Percentiles rank a stretch among this genome's conserved stretches.
Evolutionary conservation across 2,113 vertebrate species (phyloP).

Genomic region (Noturus placidus): DNA sequence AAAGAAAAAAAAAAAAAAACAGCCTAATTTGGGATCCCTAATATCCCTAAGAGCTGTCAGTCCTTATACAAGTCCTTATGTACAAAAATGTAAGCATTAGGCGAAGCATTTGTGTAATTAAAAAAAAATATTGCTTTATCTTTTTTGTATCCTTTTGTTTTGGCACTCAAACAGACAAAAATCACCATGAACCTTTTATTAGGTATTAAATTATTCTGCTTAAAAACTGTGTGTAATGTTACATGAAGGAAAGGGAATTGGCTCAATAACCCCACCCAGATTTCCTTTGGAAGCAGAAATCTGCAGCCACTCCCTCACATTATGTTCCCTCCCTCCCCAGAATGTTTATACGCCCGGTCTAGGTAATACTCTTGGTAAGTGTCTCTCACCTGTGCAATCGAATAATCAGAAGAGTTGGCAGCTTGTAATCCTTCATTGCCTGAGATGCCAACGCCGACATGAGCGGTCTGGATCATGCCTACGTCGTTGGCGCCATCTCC

Average conservation of each 20-base stretch:
- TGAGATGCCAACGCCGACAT: constrained; percentile 95
- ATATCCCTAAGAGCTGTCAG: not conserved
- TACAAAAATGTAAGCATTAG: not conserved
- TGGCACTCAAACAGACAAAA: not conserved
- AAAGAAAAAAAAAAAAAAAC: not conserved
- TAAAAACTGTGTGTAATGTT: not conserved
- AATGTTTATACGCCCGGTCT: not conserved
- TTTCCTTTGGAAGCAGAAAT: not conserved
- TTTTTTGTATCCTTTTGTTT: not conserved
- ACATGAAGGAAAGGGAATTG: not conserved
- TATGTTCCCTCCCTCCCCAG: not conserved
- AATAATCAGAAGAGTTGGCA: constrained; percentile 98
- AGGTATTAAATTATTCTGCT: not conserved
- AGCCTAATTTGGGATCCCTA: not conserved
- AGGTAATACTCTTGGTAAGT: not conserved
- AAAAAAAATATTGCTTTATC: not conserved
- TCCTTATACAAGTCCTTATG: not conserved
- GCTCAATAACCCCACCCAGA: not conserved
- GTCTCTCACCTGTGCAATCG: constrained; percentile 92
- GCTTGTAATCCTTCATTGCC: constrained; percentile 97
- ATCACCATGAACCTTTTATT: not conserved
- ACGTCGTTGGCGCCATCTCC: constrained; percentile 97
- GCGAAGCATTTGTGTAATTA: not conserved
- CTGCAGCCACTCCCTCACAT: no score
- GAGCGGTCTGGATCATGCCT: constrained; percentile 98